Evolutionary conservation across 1,140 invertebrate genomes (phyloP), one percentile per base, ranked within the genome.

Genomic region (Drosophila pseudoananassae): DNA sequence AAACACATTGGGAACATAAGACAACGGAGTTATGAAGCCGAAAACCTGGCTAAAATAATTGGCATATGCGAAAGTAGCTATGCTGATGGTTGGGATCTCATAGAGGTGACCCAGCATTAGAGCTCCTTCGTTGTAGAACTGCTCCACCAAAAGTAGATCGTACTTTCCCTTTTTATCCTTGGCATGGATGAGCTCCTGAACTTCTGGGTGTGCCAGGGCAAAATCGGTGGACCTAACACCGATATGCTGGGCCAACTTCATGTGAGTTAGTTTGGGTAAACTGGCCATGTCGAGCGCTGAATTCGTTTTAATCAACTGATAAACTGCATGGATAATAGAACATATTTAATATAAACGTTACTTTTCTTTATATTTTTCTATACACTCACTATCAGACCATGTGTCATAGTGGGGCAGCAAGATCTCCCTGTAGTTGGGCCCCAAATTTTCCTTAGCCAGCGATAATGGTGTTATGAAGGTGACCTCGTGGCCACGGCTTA

Each of bases 111-210:
- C 91, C 3, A 93, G 74, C 10, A 88, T 80, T 5, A 92, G 58
- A 10, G 92, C 82, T 0, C 92, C 80, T 66, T 93, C 92, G 27
- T 91, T 89, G 52, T 81, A 89, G 64, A 92, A 92, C 25, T 90
- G 72, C 47, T 92, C 92, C 1, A 81, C 73, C 25, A 93, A 63
- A 0, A 93, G 66, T 0, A 92, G 38, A 76, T 93, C 93, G 51
- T 90, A 93, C 60, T 91, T 78, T n/a, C 85, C 72, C 1, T 75
- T 61, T 5, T 79, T 89, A n/a, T 91, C 61, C 9, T 73, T 72
- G 52, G 65, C 76, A 31, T 90, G 74, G 20, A 93, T 88, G 0
- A 93, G 63, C 1, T 89, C 50, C 68, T 92, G 78, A 0, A 93
- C 71, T 58, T 89, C 74, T 0, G 87, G 76, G n/a, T 91, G 84